Percentiles rank a stretch among this genome's conserved stretches.
Evolutionary conservation across 37 sponge, comb jelly and placozoan genomes (phyloP).

Genomic region (Ephydatia muelleri): DNA sequence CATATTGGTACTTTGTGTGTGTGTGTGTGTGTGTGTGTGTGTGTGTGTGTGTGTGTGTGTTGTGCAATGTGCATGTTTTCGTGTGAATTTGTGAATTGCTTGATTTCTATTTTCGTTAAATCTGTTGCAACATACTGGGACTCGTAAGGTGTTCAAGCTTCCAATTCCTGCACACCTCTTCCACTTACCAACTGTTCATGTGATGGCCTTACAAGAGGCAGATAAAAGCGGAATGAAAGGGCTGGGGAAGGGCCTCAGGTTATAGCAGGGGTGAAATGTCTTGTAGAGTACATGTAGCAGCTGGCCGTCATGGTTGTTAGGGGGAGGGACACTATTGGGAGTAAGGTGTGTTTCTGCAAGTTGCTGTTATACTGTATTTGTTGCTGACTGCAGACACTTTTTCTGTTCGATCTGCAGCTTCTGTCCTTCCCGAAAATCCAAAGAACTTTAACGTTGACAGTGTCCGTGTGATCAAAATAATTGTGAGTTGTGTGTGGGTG

Average conservation of each 20-base stretch:
- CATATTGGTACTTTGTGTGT: conserved; percentile 16
- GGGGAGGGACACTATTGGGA: too few species aligned
- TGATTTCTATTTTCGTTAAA: neutral
- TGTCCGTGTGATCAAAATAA: conserved; percentile 86
- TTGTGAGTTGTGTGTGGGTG: too few species aligned
- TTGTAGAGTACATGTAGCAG: too few species aligned
- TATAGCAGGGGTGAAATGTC: too few species aligned
- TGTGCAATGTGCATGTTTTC: conserved; percentile 2
- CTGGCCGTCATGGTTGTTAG: too few species aligned
- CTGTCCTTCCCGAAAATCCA: conserved; percentile 67
- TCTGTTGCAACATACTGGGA: neutral
- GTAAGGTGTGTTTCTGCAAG: too few species aligned
- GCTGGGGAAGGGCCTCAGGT: too few species aligned
- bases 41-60: conserved; percentile 4
- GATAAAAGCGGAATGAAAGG: too few species aligned
- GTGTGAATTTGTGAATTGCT: neutral
- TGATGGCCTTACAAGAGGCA: conserved; percentile 8
- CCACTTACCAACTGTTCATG: neutral
- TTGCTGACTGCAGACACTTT: neutral
- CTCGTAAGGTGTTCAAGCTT: neutral
- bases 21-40: conserved; percentile 1
- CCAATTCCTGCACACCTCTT: neutral
- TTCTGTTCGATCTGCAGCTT: conserved; percentile 34
- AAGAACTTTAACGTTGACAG: conserved; percentile 93
- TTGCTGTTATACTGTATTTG: neutral